Percentiles rank a stretch among this genome's conserved stretches.
phyloP scores from a whole-genome alignment of 2,888 invertebrate genomes.

The Microplitis manilae region DNA sequence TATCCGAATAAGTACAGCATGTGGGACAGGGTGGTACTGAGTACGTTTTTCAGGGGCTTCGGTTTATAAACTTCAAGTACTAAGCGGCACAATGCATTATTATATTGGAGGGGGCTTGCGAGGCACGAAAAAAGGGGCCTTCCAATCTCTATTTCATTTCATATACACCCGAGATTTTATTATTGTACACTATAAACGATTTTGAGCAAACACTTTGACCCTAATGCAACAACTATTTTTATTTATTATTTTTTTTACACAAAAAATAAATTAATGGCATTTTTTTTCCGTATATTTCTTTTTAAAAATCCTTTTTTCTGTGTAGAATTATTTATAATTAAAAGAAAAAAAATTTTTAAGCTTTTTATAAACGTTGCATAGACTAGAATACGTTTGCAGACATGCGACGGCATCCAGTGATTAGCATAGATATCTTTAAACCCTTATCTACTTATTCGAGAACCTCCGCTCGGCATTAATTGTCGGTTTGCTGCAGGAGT shows the following conservation, averaged over 20 bases:
- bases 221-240: background rate
- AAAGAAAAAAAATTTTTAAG: constrained; percentile 3
- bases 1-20: constrained; percentile 8
- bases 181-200: constrained; percentile 12
- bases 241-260: background rate
- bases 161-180: constrained; percentile 5
- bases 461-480: constrained; percentile 25
- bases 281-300: background rate
- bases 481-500: constrained; percentile 22
- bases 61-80: constrained; percentile 29
- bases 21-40: constrained; percentile 36
- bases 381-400: constrained; percentile 1
- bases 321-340: background rate
- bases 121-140: constrained; percentile 21
- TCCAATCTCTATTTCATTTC: constrained; percentile 14
- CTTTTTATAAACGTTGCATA: background rate
- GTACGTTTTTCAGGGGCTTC: constrained; percentile 16
- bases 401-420: constrained; percentile 34
- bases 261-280: background rate
- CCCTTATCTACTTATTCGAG: constrained; percentile 18
- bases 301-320: too few relatives aligned
- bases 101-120: background rate
- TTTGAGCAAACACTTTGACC: constrained; percentile 11
- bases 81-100: constrained; percentile 21
- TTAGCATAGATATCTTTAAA: constrained; percentile 38